phyloP scores from a whole-genome alignment of 2,797 vertebrate genomes.

The Lepus townsendii region DNA sequence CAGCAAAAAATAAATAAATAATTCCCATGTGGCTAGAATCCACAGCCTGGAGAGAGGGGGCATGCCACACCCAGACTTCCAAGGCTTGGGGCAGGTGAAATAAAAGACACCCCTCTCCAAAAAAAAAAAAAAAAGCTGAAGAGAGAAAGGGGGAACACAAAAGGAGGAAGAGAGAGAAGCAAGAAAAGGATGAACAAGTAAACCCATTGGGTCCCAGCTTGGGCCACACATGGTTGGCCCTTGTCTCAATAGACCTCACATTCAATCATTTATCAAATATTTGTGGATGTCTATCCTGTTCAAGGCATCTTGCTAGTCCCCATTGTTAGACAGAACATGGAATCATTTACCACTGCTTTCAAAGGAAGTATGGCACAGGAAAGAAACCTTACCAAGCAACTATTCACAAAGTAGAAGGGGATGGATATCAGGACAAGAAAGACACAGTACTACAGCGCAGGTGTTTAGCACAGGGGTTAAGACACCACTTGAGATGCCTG shows the following conservation, averaged over 20 bases:
- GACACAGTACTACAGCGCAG: not conserved
- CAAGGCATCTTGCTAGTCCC: not conserved
- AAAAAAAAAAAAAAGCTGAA: not conserved
- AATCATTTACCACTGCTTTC: not conserved
- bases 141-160: not conserved
- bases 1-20: not conserved
- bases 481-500: no score
- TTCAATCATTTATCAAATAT: not conserved
- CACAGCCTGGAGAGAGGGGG: not conserved
- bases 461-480: no score
- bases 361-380: not conserved
- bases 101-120: not conserved
- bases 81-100: not conserved
- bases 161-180: not conserved
- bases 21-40: not conserved
- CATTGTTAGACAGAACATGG: not conserved
- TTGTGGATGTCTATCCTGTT: not conserved
- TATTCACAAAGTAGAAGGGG: not conserved
- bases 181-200: not conserved
- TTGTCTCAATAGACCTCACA: not conserved
- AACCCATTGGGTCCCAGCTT: not conserved
- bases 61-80: not conserved
- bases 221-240: not conserved
- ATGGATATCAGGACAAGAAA: not conserved
- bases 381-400: not conserved